Conservation (phyloP, 2,888 invertebrate species). For the Parnassius apollo region DNA sequence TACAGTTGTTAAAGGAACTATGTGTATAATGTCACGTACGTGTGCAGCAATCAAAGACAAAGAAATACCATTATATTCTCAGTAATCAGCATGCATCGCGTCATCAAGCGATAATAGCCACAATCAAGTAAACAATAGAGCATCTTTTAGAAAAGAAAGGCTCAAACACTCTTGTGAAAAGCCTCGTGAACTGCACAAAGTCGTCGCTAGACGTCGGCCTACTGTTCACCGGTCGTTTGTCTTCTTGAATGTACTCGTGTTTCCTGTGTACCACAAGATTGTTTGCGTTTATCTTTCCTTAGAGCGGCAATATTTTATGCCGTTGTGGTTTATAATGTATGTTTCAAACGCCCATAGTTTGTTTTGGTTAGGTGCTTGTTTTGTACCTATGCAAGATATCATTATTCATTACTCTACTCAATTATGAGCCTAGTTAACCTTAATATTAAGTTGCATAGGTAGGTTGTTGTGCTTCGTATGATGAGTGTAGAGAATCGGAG, state of each 20-base stretch:
- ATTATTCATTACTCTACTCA: no score
- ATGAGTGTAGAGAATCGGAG: no score
- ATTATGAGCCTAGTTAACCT: no score
- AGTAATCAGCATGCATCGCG: slow-evolving; percentile 12
- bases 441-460: no score
- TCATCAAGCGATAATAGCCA: slow-evolving; percentile 22
- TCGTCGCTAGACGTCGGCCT: slow-evolving; percentile 11
- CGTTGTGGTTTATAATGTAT: background rate
- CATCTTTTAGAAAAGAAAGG: slow-evolving; percentile 10
- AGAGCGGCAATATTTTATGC: background rate
- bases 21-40: no score
- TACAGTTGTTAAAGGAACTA: no score
- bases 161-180: slow-evolving; percentile 19
- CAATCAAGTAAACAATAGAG: slow-evolving; percentile 23
- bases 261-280: slow-evolving; percentile 14
- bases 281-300: slow-evolving; percentile 15
- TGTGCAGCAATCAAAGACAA: background rate
- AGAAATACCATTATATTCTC: background rate
- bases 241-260: slow-evolving; percentile 18
- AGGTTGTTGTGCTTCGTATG: no score
- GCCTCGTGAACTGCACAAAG: slow-evolving; percentile 14
- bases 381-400: no score
- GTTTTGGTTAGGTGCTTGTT: no score
- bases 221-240: slow-evolving; percentile 23
- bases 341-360: no score